Conservation (phyloP, 2,797 vertebrate genomes). For the Tragelaphus eurycerus region DNA sequence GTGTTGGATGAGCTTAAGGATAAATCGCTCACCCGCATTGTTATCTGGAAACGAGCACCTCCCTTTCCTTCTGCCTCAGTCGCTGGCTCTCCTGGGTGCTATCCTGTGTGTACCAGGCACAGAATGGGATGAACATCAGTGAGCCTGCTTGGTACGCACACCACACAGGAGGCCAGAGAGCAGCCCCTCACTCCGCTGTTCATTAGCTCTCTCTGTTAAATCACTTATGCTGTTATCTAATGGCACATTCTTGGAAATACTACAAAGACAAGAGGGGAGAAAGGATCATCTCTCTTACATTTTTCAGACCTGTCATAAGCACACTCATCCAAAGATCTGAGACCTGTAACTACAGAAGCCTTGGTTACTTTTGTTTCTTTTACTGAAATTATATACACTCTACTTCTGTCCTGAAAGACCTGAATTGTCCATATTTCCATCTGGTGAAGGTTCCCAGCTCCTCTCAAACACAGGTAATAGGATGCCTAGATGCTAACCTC, state of each 20-base stretch:
- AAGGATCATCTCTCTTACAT: not conserved
- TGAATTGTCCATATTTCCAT: not conserved
- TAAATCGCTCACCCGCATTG: not conserved
- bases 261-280: not conserved
- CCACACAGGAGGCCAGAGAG: not conserved
- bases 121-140: not conserved
- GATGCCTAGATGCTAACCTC: not conserved
- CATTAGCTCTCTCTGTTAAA: not conserved
- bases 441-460: not conserved
- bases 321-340: not conserved
- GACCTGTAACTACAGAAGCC: not conserved
- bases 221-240: not conserved
- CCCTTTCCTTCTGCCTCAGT: not conserved
- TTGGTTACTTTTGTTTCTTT: not conserved
- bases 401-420: not conserved
- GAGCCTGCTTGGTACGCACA: not conserved
- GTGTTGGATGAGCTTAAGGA: not conserved
- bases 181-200: not conserved
- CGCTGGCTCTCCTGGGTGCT: not conserved
- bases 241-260: constrained; percentile 39
- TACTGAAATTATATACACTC: not conserved
- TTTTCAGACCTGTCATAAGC: not conserved
- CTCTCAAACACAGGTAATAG: not conserved
- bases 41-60: not conserved
- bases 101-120: not conserved